These are phyloP conservation scores for Alloscopus bannaensis DNA, from an alignment of 2,888 invertebrate species.

Conservation along the genomic window DNA sequence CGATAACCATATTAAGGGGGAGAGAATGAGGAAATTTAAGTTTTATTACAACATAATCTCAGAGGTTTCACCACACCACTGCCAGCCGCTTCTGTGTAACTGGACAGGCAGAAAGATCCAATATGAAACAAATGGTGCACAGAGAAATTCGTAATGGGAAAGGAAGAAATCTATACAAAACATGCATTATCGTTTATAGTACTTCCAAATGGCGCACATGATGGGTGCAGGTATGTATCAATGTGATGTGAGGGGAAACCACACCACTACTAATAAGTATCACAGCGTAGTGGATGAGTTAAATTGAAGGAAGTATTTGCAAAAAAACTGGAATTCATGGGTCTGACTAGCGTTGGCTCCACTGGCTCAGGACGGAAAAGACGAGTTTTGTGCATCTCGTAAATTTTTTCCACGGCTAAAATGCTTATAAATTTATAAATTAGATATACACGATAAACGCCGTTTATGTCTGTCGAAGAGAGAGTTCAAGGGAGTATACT, in stretches of 20 bases:
- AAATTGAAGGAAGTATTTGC: too few species aligned
- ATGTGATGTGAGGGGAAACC: too few species aligned
- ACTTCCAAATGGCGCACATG: too few species aligned
- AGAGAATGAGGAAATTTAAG: conserved; percentile 51
- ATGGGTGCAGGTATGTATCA: too few species aligned
- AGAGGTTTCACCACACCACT: conserved; percentile 24
- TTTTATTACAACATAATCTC: conserved; percentile 49
- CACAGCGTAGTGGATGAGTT: too few species aligned
- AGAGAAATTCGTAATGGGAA: conserved; percentile 29
- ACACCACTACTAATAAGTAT: too few species aligned
- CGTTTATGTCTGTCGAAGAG: not conserved
- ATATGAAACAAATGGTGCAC: not conserved
- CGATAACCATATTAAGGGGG: conserved; percentile 17
- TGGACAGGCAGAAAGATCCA: not conserved
- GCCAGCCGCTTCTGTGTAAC: not conserved
- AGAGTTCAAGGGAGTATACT: not conserved
- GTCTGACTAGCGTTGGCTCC: too few species aligned
- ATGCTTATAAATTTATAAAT: not conserved
- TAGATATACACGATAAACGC: not conserved
- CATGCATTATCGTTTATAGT: too few species aligned
- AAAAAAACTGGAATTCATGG: too few species aligned
- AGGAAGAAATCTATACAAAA: too few species aligned
- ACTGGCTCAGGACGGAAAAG: too few species aligned
- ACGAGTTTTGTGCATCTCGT: too few species aligned
- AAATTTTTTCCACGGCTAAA: not conserved